Conservation (phyloP, 1,140 invertebrate species). For the Schlechtendalia chinensis region DNA sequence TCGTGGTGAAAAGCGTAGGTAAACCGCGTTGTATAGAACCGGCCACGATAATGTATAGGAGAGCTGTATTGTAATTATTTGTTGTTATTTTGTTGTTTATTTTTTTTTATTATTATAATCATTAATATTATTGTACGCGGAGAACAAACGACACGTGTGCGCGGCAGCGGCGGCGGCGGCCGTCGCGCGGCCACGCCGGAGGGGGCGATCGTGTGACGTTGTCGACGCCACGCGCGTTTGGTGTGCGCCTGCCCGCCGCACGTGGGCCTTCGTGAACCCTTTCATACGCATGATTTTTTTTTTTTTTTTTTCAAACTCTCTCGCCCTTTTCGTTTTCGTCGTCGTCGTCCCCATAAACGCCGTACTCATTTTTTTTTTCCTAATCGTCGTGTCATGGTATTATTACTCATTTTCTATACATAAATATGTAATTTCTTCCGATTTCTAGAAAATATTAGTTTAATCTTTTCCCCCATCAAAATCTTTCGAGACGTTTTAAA, state of each 20-base stretch:
- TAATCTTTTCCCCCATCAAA: no score
- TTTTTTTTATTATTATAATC: no score
- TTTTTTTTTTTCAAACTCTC: neutral
- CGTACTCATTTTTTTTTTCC: no score
- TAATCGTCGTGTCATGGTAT: no score
- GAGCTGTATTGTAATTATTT: neutral
- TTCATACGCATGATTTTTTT: neutral
- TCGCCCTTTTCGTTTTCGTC: neutral
- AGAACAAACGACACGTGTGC: constrained; percentile 23
- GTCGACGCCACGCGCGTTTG: neutral
- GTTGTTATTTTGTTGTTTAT: neutral
- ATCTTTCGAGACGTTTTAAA: no score
- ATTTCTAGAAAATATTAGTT: no score
- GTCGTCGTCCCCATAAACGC: neutral
- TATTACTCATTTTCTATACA: no score
- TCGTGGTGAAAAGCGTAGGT: no score
- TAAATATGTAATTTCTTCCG: no score
- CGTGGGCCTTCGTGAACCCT: constrained; percentile 21
- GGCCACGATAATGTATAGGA: no score
- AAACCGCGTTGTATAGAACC: neutral
- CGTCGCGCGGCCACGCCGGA: neutral
- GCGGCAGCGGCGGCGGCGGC: neutral
- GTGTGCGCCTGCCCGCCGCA: neutral
- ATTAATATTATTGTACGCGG: neutral
- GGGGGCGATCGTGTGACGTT: neutral